Base-by-base conservation (phyloP, 2,888 invertebrate species). In the Drosophila acutilabella region DNA sequence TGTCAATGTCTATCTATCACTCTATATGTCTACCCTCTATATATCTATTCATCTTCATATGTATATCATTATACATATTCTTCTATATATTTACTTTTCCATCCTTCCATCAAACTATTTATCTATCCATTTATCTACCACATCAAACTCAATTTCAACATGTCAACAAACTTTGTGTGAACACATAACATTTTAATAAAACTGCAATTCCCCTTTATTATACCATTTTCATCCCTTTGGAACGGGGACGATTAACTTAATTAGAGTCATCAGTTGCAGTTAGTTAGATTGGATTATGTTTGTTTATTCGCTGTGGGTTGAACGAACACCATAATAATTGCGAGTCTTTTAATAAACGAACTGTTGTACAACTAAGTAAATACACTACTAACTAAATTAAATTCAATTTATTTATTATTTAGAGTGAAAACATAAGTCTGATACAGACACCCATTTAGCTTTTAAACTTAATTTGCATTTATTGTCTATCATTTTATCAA, bases 201-300 rank as follows among this genome's bases (percentile, higher is more conserved):
- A 23, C 42, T 18, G 18, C 18, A 36, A 8, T 30, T 20, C 7
- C 13, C 13, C 13, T 20, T 38, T 20, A 50, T 26, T 13, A 33
- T 36, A 0, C 4, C 5, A 26, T 40, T 41, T 11, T 4, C 26
- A 26, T 26, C 26, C 26, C 26, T 16, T 53, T 7, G 1, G 3
- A 10, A 11, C 41, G 4, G 10, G 8, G n/a, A 0, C 8, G 42
- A n/a, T 54, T 33, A 18, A 30, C 30, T 30, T 6, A 53, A 53
- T 8, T 53, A 38, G 13, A 41, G 14, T 10, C 41, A 41, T 42
- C 26, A 42, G 41, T 30, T 42, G 30, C 16, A 33, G 13, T 53
- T n/a, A 30, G 30, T 30, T 30, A 30, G 30, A 30, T 8, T 30
- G 30, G 16, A 41, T 41, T 40, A 53, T 26, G 11, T 41, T 41